These are phyloP conservation scores for Peromyscus melanophrys DNA, from an alignment of 2,797 vertebrate genomes.

Conservation along the genomic window DNA sequence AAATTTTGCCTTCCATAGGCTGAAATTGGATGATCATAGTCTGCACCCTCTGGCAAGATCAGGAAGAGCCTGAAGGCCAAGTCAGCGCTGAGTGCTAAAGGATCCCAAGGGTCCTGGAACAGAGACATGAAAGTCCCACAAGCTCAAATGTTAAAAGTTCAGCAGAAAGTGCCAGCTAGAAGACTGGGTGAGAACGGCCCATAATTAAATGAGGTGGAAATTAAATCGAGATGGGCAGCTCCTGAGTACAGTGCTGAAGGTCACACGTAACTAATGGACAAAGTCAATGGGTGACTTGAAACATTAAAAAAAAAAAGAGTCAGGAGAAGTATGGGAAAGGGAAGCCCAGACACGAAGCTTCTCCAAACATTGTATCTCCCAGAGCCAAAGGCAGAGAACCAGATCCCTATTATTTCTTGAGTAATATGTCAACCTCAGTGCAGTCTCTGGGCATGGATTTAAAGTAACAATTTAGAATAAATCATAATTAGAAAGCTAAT, in stretches of 20 bases:
- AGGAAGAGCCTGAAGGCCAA: not conserved
- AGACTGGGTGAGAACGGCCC: not conserved
- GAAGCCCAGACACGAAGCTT: not conserved
- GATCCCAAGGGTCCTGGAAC: not conserved
- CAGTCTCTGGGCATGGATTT: conserved; percentile 65
- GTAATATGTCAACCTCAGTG: conserved; percentile 64
- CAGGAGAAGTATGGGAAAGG: not conserved
- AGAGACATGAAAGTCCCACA: not conserved
- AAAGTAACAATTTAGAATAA: conserved; percentile 72
- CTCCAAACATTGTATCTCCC: not conserved
- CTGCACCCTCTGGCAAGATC: not conserved
- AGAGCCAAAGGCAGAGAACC: conserved; percentile 41
- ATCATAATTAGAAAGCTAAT: conserved; percentile 81
- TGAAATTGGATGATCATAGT: not conserved
- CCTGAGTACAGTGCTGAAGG: not conserved
- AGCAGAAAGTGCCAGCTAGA: not conserved
- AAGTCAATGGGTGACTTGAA: not conserved
- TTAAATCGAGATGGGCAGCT: not conserved
- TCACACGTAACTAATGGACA: not conserved
- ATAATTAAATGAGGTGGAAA: conserved; percentile 39
- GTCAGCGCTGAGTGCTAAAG: not conserved
- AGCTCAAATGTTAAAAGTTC: not conserved
- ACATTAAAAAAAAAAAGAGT: not conserved
- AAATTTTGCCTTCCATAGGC: not conserved
- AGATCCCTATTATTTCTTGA: conserved; percentile 59